Evolutionary conservation across 2,888 invertebrate genomes (phyloP).

Genomic region (Panopea generosa): DNA sequence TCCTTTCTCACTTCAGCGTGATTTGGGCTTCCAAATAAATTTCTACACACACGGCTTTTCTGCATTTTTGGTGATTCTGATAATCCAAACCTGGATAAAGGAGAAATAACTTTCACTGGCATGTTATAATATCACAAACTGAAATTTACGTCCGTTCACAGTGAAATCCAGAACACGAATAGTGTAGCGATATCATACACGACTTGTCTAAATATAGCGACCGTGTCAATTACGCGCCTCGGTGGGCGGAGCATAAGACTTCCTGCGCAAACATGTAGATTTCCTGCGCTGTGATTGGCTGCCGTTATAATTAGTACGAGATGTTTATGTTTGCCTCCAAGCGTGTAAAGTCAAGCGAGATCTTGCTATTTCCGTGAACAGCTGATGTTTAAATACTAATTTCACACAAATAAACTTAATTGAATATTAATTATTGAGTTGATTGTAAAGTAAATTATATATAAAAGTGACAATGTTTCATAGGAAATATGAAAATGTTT

Average conservation of each 20-base stretch:
- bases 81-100: slow-evolving; percentile 16
- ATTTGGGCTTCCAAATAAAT: slow-evolving; percentile 57
- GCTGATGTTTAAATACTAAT: slow-evolving; percentile 4
- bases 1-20: slow-evolving; percentile 51
- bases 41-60: slow-evolving; percentile 39
- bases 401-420: neutral
- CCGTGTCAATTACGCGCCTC: slow-evolving; percentile 8
- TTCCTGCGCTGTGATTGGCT: slow-evolving; percentile 45
- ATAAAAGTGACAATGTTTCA: slow-evolving; percentile 10
- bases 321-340: neutral
- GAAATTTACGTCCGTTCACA: neutral
- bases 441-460: slow-evolving; percentile 17
- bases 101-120: slow-evolving; percentile 39
- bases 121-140: slow-evolving; percentile 8
- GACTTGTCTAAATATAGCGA: slow-evolving; percentile 20
- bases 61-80: slow-evolving; percentile 37
- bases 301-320: neutral
- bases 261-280: slow-evolving; percentile 32
- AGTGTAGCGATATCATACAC: neutral
- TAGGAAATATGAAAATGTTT: slow-evolving; percentile 11
- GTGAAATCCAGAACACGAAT: neutral
- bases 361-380: neutral
- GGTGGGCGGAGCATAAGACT: slow-evolving; percentile 41
- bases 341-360: neutral
- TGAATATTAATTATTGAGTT: neutral